phyloP scores from a whole-genome alignment of 2,113 vertebrate genomes.

The Gallinago undulata region DNA sequence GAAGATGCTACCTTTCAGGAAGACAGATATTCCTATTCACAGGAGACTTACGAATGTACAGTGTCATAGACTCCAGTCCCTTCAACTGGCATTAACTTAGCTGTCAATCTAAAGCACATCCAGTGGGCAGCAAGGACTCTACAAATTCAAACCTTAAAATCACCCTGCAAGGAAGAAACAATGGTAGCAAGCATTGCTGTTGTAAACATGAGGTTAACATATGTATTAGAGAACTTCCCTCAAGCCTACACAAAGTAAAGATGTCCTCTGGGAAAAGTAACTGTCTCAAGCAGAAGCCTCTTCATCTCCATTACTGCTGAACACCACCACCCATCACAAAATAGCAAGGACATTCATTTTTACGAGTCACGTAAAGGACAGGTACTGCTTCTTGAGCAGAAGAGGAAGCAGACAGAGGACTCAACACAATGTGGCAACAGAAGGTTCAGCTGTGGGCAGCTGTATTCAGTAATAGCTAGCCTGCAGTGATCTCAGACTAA shows the following conservation, averaged over 20 bases:
- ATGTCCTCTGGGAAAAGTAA: neutral
- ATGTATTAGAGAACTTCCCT: neutral
- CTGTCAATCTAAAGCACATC: neutral
- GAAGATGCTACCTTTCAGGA: neutral
- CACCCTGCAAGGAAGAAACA: neutral
- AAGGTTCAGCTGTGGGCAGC: neutral
- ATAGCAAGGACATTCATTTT: neutral
- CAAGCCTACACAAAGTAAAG: neutral
- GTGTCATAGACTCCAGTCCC: neutral
- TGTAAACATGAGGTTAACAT: fast-evolving
- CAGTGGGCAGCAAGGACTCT: neutral
- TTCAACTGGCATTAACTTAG: neutral
- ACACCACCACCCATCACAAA: neutral
- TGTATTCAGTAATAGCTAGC: neutral
- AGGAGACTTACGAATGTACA: neutral
- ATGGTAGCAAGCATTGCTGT: neutral
- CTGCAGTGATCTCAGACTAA: neutral
- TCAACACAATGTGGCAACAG: neutral
- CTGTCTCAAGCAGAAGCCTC: neutral
- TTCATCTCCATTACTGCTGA: neutral
- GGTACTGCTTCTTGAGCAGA: neutral
- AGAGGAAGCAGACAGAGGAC: neutral
- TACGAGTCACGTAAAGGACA: neutral
- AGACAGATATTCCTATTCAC: neutral
- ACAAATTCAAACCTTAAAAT: neutral